phyloP scores from a whole-genome alignment of 2,888 invertebrate genomes.

The Chrysina gloriosa region DNA sequence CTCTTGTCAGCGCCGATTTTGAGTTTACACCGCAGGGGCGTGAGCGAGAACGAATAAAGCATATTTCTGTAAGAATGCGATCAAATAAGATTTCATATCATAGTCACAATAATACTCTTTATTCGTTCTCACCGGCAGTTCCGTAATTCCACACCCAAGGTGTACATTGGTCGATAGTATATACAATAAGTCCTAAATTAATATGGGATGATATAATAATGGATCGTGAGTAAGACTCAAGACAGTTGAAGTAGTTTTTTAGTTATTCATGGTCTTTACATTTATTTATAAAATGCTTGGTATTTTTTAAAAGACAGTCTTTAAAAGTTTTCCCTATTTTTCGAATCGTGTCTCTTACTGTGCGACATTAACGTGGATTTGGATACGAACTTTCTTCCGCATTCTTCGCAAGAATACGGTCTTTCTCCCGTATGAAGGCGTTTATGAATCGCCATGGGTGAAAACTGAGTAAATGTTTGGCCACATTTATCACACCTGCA shows the following conservation, averaged over 20 bases:
- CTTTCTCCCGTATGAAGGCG: slow-evolving; percentile 72
- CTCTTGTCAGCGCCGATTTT: no score
- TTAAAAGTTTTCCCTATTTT: slow-evolving; percentile 32
- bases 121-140: no score
- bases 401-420: slow-evolving; percentile 72
- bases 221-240: background rate
- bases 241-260: background rate
- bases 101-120: no score
- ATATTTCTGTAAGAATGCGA: no score
- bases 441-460: slow-evolving; percentile 74
- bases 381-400: slow-evolving; percentile 70
- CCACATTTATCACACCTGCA: slow-evolving; percentile 70
- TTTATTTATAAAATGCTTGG: slow-evolving; percentile 33
- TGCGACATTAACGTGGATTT: slow-evolving; percentile 72
- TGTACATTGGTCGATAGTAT: no score
- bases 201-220: no score
- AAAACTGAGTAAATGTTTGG: slow-evolving; percentile 73
- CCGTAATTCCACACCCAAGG: background rate
- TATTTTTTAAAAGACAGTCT: slow-evolving; percentile 25
- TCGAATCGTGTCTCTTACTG: slow-evolving; percentile 63
- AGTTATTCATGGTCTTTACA: slow-evolving; percentile 14
- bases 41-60: no score
- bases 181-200: no score
- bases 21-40: no score
- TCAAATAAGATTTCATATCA: no score